Conservation (phyloP, 2,113 vertebrate species). For the Alectura lathami region DNA sequence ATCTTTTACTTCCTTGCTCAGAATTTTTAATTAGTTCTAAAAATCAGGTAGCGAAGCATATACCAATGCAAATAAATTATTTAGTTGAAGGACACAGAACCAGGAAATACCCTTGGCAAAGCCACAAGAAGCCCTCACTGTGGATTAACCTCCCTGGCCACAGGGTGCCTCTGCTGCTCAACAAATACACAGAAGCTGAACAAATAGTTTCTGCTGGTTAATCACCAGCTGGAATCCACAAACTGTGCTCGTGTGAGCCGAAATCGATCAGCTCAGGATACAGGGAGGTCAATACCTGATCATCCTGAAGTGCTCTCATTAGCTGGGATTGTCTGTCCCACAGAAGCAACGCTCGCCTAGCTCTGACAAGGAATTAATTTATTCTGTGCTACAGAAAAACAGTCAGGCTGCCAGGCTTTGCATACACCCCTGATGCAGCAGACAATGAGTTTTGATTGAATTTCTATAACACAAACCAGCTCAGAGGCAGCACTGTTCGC, state of each 20-base stretch:
- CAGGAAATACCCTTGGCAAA: not conserved
- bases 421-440: fast-evolving
- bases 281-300: constrained; percentile 29
- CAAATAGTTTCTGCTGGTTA: constrained; percentile 10
- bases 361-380: not conserved
- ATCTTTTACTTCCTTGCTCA: not conserved
- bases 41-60: not conserved
- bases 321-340: constrained; percentile 6
- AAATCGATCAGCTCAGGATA: not conserved
- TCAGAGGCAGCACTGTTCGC: not conserved
- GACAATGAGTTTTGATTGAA: not conserved
- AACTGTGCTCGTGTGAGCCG: not conserved
- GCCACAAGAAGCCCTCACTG: not conserved
- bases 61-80: not conserved
- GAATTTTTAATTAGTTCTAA: not conserved
- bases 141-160: constrained; percentile 66
- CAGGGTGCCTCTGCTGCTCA: constrained; percentile 65
- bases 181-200: constrained; percentile 18
- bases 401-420: not conserved
- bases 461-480: not conserved
- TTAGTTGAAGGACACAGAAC: not conserved
- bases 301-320: constrained; percentile 9
- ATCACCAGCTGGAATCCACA: constrained; percentile 46
- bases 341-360: not conserved
- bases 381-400: not conserved